Conservation (phyloP, 2,113 vertebrate genomes). For the Isurus oxyrinchus region DNA sequence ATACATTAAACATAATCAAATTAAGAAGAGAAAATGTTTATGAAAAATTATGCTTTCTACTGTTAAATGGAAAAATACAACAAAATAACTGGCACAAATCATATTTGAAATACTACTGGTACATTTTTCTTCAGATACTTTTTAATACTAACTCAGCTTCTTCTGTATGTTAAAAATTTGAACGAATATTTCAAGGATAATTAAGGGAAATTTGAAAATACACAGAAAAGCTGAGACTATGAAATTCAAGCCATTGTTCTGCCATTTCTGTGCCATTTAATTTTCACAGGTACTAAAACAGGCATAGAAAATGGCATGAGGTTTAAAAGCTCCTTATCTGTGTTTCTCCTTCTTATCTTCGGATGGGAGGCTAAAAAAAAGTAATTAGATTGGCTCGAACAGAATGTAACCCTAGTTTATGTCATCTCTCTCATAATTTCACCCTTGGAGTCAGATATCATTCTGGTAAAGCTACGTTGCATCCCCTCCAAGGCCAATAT, state of each 20-base stretch:
- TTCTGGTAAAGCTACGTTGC: too few relatives aligned
- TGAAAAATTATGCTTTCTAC: background rate
- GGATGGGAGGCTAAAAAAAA: slow-evolving; percentile 41
- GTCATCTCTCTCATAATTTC: too few relatives aligned
- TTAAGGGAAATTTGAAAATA: slow-evolving; percentile 47
- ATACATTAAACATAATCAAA: background rate
- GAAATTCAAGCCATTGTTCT: slow-evolving; percentile 45
- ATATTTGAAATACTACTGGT: slow-evolving; percentile 37
- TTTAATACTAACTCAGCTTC: slow-evolving; percentile 43
- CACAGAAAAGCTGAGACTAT: slow-evolving; percentile 40
- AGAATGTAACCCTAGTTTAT: slow-evolving; percentile 1
- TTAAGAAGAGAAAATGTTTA: slow-evolving; percentile 5
- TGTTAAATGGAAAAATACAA: background rate
- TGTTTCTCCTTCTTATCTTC: slow-evolving; percentile 44
- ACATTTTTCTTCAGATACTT: slow-evolving; percentile 44
- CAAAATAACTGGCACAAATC: slow-evolving; percentile 42
- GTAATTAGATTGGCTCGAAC: slow-evolving; percentile 48
- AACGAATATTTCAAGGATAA: slow-evolving; percentile 43
- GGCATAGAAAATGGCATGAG: slow-evolving; percentile 40
- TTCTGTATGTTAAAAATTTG: slow-evolving; percentile 39
- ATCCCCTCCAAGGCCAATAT: too few relatives aligned
- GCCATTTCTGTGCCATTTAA: slow-evolving; percentile 44
- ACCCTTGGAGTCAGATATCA: too few relatives aligned
- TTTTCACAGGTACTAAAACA: slow-evolving; percentile 46
- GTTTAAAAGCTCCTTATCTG: slow-evolving; percentile 43